Evolutionary conservation across 2,888 invertebrate species (phyloP), one percentile per base, ranked within the genome.

Genomic region (Galerucella calmariensis): DNA sequence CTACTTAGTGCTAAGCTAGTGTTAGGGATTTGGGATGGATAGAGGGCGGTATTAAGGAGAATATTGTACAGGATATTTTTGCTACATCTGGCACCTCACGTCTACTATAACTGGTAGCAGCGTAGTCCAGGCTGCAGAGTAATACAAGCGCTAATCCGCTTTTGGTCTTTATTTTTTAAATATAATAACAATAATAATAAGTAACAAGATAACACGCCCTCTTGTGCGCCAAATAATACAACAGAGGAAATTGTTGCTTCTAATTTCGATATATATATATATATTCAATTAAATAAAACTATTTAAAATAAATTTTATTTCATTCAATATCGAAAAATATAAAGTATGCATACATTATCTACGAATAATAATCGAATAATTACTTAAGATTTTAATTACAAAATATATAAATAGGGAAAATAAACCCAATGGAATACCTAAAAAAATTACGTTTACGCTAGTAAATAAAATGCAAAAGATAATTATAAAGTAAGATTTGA

Each of bases 1-100:
- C 84, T 86, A 86, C 84, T 85, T 83, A 84, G 85, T 86, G 86
- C 86, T 86, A 86, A 85, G 84, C 85, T 86, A 84, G 73, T 75
- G 74, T 74, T 76, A 67, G 56, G 16, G 10, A 72, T 72, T 67
- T 59, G 66, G 68, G 72, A 71, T 53, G 70, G 70, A 63, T 67
- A 56, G 78, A 75, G 78, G 80, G n/a, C 61, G 70, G 70, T 62
- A 27, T 2, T 1, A 8, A 46, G 46, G 12, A 53, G 16, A 20
- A 67, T 51, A 51, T 61, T 62, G 75, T 71, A 69, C 51, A 67
- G 78, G 70, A 73, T 77, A 66, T 77, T 75, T 68, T 74, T 75
- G 74, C 78, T 79, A 81, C 77, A 69, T 76, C 75, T 77, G 76
- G 78, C 72, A 76, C 75, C 76, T 78, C 75, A 79, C 76, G 79